Evolutionary conservation across 2,797 vertebrate genomes (phyloP), one percentile per base, ranked within the genome.

Genomic region (Echeneis naucrates): DNA sequence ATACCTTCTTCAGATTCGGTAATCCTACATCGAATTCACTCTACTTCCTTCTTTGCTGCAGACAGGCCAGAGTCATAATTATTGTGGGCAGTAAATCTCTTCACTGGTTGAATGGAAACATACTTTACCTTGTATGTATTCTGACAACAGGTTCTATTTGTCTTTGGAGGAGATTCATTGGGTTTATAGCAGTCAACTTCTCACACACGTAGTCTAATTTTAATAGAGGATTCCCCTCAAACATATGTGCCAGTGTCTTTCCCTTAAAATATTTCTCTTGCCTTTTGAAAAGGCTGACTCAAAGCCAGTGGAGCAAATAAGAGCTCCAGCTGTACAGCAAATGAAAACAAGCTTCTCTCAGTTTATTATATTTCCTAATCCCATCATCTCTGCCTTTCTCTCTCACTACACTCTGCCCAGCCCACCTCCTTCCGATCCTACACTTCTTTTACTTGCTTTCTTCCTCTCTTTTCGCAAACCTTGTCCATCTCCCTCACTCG

Each of bases 281-380:
- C 16, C 48, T 62, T 58, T 50, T 40, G 23, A 26, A 69, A 50
- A 60, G 45, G 38, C 23, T 26, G 68, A 68, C 52, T 61, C 33
- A 67, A 47, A 74, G 66, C 35, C 72, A 68, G 51, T 21, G 66
- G 67, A 77, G 70, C 76, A 69, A 72, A 72, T 55, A 72, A 72
- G n/a, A 69, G 60, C 73, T 62, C 37, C 4, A 11, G 30, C 38
- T 67, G 51, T 33, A 62, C 26, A 45, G 44, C 51, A 57, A 72
- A 66, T 60, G 19, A 61, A 83, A 79, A 54, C 55, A 72, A 75
- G 59, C 55, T 61, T 55, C 16, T 45, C 68, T 67, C 54, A 50
- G 32, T 75, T 74, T 76, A 57, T 60, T 58, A 60, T 45, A 48
- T 67, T 44, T 60, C 50, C 60, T 76, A 71, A 75, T 56, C 56